Conservation (phyloP, 2,113 vertebrate genomes). For the Dicentrarchus labrax region DNA sequence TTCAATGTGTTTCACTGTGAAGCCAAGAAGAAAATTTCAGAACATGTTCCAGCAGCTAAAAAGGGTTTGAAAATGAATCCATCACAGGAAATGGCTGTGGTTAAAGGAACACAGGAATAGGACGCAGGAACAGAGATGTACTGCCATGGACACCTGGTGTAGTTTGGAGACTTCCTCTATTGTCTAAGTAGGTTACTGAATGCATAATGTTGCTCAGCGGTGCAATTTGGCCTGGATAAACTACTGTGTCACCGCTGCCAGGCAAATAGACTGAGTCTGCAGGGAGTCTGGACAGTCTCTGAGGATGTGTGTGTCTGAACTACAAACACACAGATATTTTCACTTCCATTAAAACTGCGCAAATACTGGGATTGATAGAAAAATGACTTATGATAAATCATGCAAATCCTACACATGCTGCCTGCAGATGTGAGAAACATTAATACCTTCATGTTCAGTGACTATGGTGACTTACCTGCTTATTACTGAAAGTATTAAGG, state of each 20-base stretch:
- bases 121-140: slow-evolving; percentile 4
- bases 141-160: slow-evolving; percentile 53
- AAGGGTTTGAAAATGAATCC: slow-evolving; percentile 26
- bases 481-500: not conserved
- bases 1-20: not conserved
- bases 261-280: slow-evolving; percentile 58
- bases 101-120: slow-evolving; percentile 32
- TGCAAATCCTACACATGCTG: slow-evolving; percentile 10
- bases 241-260: slow-evolving; percentile 56
- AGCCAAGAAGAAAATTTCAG: slow-evolving; percentile 5
- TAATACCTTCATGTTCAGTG: not conserved
- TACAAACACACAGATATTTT: slow-evolving; percentile 42
- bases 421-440: not conserved
- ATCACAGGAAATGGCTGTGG: slow-evolving; percentile 26
- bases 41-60: slow-evolving; percentile 14
- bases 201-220: slow-evolving; percentile 42
- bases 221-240: slow-evolving; percentile 63
- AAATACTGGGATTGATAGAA: slow-evolving; percentile 23
- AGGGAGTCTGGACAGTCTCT: slow-evolving; percentile 44
- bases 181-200: slow-evolving; percentile 73
- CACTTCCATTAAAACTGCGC: slow-evolving; percentile 23
- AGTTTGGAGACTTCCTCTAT: slow-evolving; percentile 43
- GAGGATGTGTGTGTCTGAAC: slow-evolving; percentile 38
- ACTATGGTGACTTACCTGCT: not conserved
- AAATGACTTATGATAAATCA: not conserved